Conservation (phyloP, 2,113 vertebrate species). For the Lota lota region DNA sequence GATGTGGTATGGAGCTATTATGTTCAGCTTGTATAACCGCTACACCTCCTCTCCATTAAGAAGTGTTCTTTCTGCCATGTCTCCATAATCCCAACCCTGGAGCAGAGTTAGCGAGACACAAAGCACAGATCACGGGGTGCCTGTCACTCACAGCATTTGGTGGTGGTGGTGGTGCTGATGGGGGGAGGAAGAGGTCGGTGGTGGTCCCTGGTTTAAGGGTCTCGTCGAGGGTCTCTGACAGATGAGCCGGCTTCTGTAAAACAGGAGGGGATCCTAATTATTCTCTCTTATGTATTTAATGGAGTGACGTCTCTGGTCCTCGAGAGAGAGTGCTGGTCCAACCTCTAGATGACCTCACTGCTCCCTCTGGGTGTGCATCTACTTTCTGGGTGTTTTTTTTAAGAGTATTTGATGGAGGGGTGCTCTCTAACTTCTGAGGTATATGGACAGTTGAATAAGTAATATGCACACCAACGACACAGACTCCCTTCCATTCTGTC, state of each 20-base stretch:
- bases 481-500: too few species aligned
- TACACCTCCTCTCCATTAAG: too few species aligned
- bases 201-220: conserved; percentile 46
- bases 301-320: conserved; percentile 56
- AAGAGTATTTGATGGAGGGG: too few species aligned
- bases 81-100: conserved; percentile 50
- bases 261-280: conserved; percentile 64
- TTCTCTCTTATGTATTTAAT: conserved; percentile 75
- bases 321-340: conserved; percentile 33
- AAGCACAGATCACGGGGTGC: conserved; percentile 50
- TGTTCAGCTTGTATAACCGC: too few species aligned
- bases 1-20: too few species aligned
- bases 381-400: conserved; percentile 6
- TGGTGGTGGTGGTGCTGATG: conserved; percentile 27
- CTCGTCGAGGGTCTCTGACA: conserved; percentile 44
- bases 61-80: too few species aligned
- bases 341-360: conserved; percentile 31
- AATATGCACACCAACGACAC: too few species aligned
- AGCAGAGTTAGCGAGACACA: conserved; percentile 60
- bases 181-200: conserved; percentile 4
- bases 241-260: conserved; percentile 46
- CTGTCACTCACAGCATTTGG: conserved; percentile 52
- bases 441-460: too few species aligned
- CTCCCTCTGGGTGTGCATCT: conserved; percentile 2
- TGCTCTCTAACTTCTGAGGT: too few species aligned